Base-by-base conservation (phyloP, 2,888 invertebrate species). In the Palloptera scutellata region DNA sequence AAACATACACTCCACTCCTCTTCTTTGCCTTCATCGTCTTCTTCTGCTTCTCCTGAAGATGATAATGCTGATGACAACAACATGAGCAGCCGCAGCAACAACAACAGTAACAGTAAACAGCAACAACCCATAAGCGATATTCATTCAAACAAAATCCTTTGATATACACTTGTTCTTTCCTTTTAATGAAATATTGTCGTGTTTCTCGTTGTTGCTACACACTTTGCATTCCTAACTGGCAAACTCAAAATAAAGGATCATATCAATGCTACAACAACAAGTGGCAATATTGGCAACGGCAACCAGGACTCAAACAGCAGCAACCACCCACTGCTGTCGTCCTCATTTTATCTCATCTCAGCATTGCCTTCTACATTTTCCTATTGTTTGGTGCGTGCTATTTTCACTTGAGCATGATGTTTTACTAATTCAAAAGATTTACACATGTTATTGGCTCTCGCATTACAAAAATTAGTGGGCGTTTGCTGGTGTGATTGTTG, bases 341-440 rank as follows among this genome's bases (percentile, higher is more conserved):
- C 6, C 10, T 60, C 30, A 10, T 45, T 15, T 5, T 51, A n/a
- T 48, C 6, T 2, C 30, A 30, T 30, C 30, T 6, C 30, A 30
- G 6, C 30, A 30, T 30, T 30, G 61, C 41, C 17, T 52, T 60
- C 71, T 70, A 76, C 72, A 72, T 73, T 76, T 72, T 70, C 69
- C 13, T 19, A 48, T 45, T 51, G 45, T 30, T 61, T 76, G 77
- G 81, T 76, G 78, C 83, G 82, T 82, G 81, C 75, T 79, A 72
- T 78, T 79, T 77, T 73, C 68, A 76, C 72, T 72, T 74, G 75
- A 78, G 79, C 83, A 82, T 82, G 82, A 77, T 79, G 76, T 81
- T 80, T 81, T 75, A 78, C 79, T 82, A 83, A 82, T 82, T 81
- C 81, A 67, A 71, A 74, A 80, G 82, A 81, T 82, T 79, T 79